These are phyloP conservation scores for Pegea sp. DNA, from an alignment of 23 tunicate genomes.

Conservation along the genomic window DNA sequence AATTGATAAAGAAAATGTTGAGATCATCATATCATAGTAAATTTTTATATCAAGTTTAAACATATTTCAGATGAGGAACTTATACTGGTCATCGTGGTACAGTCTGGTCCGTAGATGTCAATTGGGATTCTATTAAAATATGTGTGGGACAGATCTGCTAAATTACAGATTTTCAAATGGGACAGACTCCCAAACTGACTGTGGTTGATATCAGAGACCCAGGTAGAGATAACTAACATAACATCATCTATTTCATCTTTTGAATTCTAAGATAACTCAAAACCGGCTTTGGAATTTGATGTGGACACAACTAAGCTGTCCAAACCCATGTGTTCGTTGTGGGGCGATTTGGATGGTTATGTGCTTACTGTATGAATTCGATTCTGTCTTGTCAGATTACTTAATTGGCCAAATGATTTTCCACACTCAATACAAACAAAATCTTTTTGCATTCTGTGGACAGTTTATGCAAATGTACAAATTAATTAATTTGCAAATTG, in stretches of 20 bases:
- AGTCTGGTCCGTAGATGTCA: slow-evolving; percentile 78
- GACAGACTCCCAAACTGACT: slow-evolving; percentile 51
- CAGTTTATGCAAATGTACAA: too few relatives aligned
- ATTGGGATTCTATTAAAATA: slow-evolving; percentile 88
- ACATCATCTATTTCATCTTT: neutral
- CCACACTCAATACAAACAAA: too few relatives aligned
- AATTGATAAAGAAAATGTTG: too few relatives aligned
- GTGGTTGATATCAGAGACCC: slow-evolving; percentile 73
- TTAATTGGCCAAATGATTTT: too few relatives aligned
- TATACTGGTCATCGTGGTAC: slow-evolving; percentile 87
- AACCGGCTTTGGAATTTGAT: slow-evolving; percentile 40
- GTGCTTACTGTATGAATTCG: slow-evolving; percentile 84
- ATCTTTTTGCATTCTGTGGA: too few relatives aligned
- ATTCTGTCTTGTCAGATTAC: too few relatives aligned
- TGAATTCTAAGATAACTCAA: too few relatives aligned
- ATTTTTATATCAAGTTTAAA: too few relatives aligned
- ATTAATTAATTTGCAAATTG: too few relatives aligned
- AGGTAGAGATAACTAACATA: too few relatives aligned
- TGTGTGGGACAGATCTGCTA: slow-evolving; percentile 56
- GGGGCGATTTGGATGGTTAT: slow-evolving; percentile 81
- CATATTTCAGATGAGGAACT: slow-evolving; percentile 46
- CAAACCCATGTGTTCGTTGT: slow-evolving; percentile 92
- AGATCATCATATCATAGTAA: too few relatives aligned
- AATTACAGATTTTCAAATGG: slow-evolving; percentile 82
- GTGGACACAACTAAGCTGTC: slow-evolving; percentile 51